Percentiles rank a stretch among this genome's conserved stretches.
Evolutionary conservation across 2,888 invertebrate species (phyloP).

Genomic region (Drosophila tripunctata): DNA sequence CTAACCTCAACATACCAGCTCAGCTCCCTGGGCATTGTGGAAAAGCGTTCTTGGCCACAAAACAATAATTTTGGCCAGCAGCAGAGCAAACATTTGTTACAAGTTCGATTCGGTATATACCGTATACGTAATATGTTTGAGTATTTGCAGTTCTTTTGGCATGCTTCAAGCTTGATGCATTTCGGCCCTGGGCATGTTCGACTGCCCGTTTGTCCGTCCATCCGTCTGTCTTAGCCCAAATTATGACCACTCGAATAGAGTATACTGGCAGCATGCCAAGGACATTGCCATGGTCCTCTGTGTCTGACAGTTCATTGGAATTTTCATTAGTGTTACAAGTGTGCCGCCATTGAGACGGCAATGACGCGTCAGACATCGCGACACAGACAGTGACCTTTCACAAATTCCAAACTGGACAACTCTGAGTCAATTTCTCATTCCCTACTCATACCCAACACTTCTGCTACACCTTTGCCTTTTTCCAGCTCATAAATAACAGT

Average conservation of each 20-base stretch:
- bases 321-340: constrained; percentile 77
- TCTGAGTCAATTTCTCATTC: constrained; percentile 5
- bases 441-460: too few relatives aligned
- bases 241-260: constrained; percentile 72
- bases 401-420: constrained; percentile 38
- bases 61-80: constrained; percentile 38
- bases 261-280: constrained; percentile 71
- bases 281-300: constrained; percentile 50
- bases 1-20: constrained; percentile 1
- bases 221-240: constrained; percentile 50
- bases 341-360: constrained; percentile 72
- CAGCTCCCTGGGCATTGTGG: not conserved
- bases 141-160: constrained; percentile 34
- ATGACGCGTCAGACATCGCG: constrained; percentile 27
- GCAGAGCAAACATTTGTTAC: constrained; percentile 1
- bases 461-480: not conserved
- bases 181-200: constrained; percentile 28
- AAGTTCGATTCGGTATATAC: constrained; percentile 1
- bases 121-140: not conserved
- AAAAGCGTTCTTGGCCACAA: constrained; percentile 24
- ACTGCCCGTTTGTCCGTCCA: not conserved
- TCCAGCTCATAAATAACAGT: not conserved
- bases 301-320: constrained; percentile 72
- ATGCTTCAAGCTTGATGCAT: constrained; percentile 63
- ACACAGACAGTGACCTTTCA: constrained; percentile 55